Evolutionary conservation across 2,797 vertebrate species (phyloP), one percentile per base, ranked within the genome.

Genomic region (Knipowitschia caucasica): DNA sequence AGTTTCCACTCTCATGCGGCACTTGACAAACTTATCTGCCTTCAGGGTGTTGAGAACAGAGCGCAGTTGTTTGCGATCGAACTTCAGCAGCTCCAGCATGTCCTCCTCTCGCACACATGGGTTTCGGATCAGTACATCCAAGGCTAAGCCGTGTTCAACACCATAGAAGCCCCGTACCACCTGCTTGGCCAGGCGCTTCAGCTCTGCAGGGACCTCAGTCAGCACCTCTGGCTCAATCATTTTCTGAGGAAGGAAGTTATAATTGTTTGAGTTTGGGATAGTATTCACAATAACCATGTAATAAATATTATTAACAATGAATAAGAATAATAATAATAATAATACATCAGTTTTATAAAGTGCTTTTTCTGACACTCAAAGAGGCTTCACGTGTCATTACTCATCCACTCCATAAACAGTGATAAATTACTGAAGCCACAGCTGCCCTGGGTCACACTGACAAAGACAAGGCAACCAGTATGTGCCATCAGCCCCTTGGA

Each of bases 51-150:
- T 99, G 53, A 99, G 92, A 17, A 99, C 92, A 0, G 96, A 94
- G 35, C 97, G 91, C 67, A 99, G 86, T 84, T 99, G 97, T 77
- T 99, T 99, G 18, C 96, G 92, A 68, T 99, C 97, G 7, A 99
- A 99, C 80, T 98, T 98, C 0, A 99, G 94, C 59, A 99, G 91
- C 84, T 99, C 96, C 75, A 95, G 69, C 95, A 99, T 99, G 87
- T 99, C 97, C 67, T 99, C 97, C 78, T 99, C 97, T 21, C 96
- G 94, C 14, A 99, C 96, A 0, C 97, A 99, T 0, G 95, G 85
- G 60, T 99, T 98, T 14, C 97, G 92, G 73, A 99, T 99, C 34
- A 99, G 90, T 42, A 99, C 97, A 64, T 99, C 97, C 81, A 99
- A 86, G 46, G 96, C 93, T 84, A 99, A 78, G 20, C 94, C 94